Base-by-base conservation (phyloP, 2,888 invertebrate species). In the Platycheirus rosarum region DNA sequence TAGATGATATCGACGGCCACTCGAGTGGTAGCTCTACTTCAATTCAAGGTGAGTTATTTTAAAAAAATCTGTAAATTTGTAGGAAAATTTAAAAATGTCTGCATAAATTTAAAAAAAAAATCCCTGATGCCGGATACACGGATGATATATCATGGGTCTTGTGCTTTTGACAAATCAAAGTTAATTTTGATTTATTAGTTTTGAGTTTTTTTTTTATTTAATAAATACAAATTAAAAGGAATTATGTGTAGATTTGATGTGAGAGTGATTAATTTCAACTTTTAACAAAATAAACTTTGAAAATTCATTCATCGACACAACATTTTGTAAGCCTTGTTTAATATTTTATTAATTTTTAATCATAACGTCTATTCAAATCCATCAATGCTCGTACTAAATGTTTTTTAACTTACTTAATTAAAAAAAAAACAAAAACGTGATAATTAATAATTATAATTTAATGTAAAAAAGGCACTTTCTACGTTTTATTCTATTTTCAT, bases 1-100 rank as follows among this genome's bases (percentile, higher is more conserved):
- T 86, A 85, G 93, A 93, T 90, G 93, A 93, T 91, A 93, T 92
- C 91, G 93, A 93, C 92, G 93, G 93, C 91, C 93, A 93, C 90
- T 93, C 93, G 91, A 93, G 93, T 91, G 93, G 93, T 91, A 93
- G 93, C 91, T 93, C 93, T 88, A 92, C 93, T 88, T 93, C 93
- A 86, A 91, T 93, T 89, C 93, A 93, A 93, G 93, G 93, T 94
- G 92, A 87, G 86, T 85, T 26, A 9, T 23, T 40, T 35, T 29
- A 35, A 16, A 44, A 2, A 35, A 51, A 11, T 65, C 44, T 62
- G 14, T 65, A 42, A 32, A 40, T 8, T 23, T 32, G 1, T 32
- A 7, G 29, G 29, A 32, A 32, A 3, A 32, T 32, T 4, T 32
- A 7, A 8, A 32, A 7, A 32, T 23, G 23, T 23, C n/a, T n/a